These are phyloP conservation scores for Pedicia rivosa DNA, from an alignment of 2,888 invertebrate genomes.

Conservation along the genomic window DNA sequence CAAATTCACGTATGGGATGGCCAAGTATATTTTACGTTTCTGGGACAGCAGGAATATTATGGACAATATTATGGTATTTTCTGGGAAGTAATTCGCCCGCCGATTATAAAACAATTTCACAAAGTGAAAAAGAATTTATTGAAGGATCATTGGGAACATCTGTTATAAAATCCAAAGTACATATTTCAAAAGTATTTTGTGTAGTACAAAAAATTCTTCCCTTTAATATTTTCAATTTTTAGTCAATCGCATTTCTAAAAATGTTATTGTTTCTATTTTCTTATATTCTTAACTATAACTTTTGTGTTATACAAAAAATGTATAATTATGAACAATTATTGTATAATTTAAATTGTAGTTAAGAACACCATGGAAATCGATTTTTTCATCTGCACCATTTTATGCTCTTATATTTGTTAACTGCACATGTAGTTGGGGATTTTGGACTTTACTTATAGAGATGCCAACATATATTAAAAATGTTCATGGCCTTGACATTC, in stretches of 20 bases:
- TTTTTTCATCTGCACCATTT: constrained; percentile 47
- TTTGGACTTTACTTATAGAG: constrained; percentile 52
- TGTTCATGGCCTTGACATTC: constrained; percentile 42
- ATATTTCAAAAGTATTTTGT: too few species aligned
- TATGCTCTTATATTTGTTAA: constrained; percentile 42
- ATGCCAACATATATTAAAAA: constrained; percentile 51
- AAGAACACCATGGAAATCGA: constrained; percentile 48
- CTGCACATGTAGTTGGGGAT: constrained; percentile 55
- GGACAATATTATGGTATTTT: constrained; percentile 42
- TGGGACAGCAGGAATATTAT: constrained; percentile 43
- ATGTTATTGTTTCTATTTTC: too few species aligned
- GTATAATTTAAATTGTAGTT: too few species aligned
- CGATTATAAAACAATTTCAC: constrained; percentile 39
- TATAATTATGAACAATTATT: too few species aligned
- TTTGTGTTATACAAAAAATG: too few species aligned
- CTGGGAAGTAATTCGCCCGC: constrained; percentile 50
- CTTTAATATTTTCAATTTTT: too few species aligned
- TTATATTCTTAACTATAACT: too few species aligned
- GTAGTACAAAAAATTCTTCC: too few species aligned
- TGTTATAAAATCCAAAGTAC: too few species aligned
- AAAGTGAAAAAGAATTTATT: constrained; percentile 48
- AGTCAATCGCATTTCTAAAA: too few species aligned
- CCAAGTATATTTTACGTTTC: constrained; percentile 61
- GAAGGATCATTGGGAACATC: constrained; percentile 42
- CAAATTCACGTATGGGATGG: constrained; percentile 55